Evolutionary conservation across 2,888 invertebrate species (phyloP).

Genomic region (Drosophila paranaensis): DNA sequence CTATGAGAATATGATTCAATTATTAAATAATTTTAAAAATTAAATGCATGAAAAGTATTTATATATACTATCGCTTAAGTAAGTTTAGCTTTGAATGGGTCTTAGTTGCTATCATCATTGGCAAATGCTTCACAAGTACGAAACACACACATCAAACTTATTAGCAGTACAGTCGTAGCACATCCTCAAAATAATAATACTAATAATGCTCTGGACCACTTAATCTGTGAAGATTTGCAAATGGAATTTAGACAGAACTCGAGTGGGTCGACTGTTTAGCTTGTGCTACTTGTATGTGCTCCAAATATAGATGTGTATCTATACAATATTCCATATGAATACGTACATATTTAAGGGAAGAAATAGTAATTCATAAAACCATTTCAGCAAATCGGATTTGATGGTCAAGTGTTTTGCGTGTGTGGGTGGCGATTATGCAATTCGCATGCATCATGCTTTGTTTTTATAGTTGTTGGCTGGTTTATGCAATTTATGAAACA

Average conservation of each 20-base stretch:
- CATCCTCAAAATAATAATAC: background rate
- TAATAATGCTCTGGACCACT: background rate
- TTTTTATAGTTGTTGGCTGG: slow-evolving; percentile 34
- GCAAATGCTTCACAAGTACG: background rate
- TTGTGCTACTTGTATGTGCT: background rate
- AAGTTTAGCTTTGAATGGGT: background rate
- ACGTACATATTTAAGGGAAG: background rate
- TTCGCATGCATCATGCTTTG: slow-evolving; percentile 8
- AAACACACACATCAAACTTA: slow-evolving; percentile 8
- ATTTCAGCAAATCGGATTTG: slow-evolving; percentile 38
- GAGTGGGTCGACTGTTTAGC: background rate
- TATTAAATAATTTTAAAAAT: background rate
- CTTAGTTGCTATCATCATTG: background rate
- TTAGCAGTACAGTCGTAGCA: background rate
- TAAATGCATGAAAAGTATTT: background rate
- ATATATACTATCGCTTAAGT: background rate
- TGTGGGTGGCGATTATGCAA: slow-evolving; percentile 24
- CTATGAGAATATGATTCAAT: background rate
- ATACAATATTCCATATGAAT: background rate
- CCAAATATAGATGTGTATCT: background rate
- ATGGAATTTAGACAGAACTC: slow-evolving; percentile 6
- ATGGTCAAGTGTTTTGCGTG: slow-evolving; percentile 28
- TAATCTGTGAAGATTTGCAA: slow-evolving; percentile 14
- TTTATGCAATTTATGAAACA: slow-evolving; percentile 45
- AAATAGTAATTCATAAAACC: slow-evolving; percentile 11